phyloP scores from a whole-genome alignment of 2,888 invertebrate species.

The Andricus quercusramuli region DNA sequence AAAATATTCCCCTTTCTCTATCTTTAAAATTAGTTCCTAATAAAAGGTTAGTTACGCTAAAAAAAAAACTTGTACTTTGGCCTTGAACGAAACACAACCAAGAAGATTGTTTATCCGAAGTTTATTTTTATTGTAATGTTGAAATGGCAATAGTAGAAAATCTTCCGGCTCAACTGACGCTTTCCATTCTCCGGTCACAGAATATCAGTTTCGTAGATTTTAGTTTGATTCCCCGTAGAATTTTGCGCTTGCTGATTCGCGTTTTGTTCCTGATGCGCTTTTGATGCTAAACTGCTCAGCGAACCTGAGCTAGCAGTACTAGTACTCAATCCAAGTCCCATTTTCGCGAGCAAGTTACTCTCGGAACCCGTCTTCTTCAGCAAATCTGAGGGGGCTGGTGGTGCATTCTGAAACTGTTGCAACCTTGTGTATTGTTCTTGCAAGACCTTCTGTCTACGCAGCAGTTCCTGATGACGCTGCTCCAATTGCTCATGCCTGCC shows the following conservation, averaged over 20 bases:
- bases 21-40: conserved; percentile 16
- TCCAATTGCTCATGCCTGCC: conserved; percentile 89
- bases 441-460: conserved; percentile 92
- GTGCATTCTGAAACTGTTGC: conserved; percentile 89
- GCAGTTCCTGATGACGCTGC: conserved; percentile 92
- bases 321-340: conserved; percentile 85
- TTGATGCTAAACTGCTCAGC: conserved; percentile 80
- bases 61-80: conserved; percentile 34
- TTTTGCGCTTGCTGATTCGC: conserved; percentile 48
- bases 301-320: conserved; percentile 81
- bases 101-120: conserved; percentile 37
- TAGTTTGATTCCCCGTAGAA: conserved; percentile 67
- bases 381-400: conserved; percentile 83
- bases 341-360: conserved; percentile 90
- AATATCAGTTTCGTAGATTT: conserved; percentile 96
- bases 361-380: conserved; percentile 94
- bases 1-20: conserved; percentile 22
- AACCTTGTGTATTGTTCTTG: conserved; percentile 95
- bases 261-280: conserved; percentile 65
- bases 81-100: conserved; percentile 32
- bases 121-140: conserved; percentile 17
- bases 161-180: background rate
- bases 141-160: conserved; percentile 23
- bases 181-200: conserved; percentile 84
- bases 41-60: conserved; percentile 25